These are phyloP conservation scores for Drosophila longiperda DNA, from an alignment of 2,888 invertebrate species.

Conservation along the genomic window DNA sequence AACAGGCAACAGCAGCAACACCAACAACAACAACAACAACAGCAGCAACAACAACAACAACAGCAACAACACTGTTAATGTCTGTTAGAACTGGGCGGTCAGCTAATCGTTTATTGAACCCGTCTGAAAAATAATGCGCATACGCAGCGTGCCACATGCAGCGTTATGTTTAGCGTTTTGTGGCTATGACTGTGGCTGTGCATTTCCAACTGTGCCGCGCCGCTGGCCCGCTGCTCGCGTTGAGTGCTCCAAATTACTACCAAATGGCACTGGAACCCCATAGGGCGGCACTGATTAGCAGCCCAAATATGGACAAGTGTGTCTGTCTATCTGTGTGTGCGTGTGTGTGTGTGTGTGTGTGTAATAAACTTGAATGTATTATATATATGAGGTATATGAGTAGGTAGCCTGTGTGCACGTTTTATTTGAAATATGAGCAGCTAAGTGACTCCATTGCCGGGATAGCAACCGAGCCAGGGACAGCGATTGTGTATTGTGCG, in stretches of 20 bases:
- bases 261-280: conserved; percentile 50
- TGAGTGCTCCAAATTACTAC: conserved; percentile 77
- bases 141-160: conserved; percentile 74
- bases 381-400: conserved; percentile 55
- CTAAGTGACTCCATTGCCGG: conserved; percentile 62
- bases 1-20: conserved; percentile 12
- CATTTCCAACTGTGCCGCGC: conserved; percentile 73
- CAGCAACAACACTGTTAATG: conserved; percentile 8
- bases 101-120: conserved; percentile 79
- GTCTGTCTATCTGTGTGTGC: neutral
- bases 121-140: conserved; percentile 73
- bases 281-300: conserved; percentile 65
- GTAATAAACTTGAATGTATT: conserved; percentile 39
- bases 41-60: conserved; percentile 1
- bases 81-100: conserved; percentile 65
- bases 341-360: neutral
- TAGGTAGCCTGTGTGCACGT: conserved; percentile 73
- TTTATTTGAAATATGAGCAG: conserved; percentile 71
- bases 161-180: conserved; percentile 38
- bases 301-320: conserved; percentile 42
- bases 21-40: conserved; percentile 12
- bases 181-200: conserved; percentile 19
- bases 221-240: conserved; percentile 74
- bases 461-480: neutral
- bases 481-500: neutral